Evolutionary conservation across 2,113 vertebrate species (phyloP).

Genomic region (Agapornis roseicollis): DNA sequence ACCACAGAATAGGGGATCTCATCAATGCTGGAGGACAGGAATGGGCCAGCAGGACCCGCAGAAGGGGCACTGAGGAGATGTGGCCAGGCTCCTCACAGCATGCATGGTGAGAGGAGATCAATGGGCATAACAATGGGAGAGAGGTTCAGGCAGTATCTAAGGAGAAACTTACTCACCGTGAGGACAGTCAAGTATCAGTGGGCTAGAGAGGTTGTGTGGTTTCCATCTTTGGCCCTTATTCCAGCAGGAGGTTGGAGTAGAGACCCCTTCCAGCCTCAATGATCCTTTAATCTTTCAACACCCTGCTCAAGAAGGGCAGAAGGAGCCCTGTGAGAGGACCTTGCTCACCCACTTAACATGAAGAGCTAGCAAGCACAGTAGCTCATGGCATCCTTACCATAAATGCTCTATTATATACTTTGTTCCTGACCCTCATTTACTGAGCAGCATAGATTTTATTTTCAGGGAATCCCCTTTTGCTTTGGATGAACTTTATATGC

Average conservation of each 20-base stretch:
- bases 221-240: background rate
- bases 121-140: background rate
- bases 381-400: background rate
- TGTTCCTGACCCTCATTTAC: background rate
- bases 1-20: background rate
- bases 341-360: background rate
- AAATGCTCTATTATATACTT: background rate
- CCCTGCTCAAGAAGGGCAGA: background rate
- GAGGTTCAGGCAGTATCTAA: background rate
- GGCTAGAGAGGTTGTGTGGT: background rate
- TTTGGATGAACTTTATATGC: background rate
- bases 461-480: background rate
- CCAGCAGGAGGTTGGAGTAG: background rate
- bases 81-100: background rate
- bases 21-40: fast-evolving
- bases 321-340: background rate
- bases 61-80: fast-evolving
- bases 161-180: background rate
- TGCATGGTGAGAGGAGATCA: background rate
- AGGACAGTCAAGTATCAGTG: background rate
- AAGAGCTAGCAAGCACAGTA: background rate
- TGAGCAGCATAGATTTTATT: background rate
- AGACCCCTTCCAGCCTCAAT: background rate
- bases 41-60: background rate
- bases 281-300: background rate